Conservation (phyloP, 2,888 invertebrate genomes). For the Antheraea assamensis region DNA sequence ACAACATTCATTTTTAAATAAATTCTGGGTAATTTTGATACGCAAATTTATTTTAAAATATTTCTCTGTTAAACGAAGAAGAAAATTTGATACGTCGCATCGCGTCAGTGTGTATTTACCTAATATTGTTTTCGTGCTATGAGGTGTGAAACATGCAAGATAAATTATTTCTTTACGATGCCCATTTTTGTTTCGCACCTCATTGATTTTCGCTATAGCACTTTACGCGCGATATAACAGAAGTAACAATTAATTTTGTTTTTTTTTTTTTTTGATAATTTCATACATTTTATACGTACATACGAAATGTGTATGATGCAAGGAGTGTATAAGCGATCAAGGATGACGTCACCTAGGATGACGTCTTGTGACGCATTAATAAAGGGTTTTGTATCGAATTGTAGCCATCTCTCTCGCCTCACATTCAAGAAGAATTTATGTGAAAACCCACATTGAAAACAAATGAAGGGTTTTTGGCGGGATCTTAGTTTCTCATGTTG, state of each 20-base stretch:
- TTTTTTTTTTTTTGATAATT: not conserved
- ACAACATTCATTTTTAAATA: too few species aligned
- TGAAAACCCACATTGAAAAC: too few species aligned
- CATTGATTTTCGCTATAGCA: not conserved
- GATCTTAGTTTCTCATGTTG: too few species aligned
- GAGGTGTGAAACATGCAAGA: constrained; percentile 1
- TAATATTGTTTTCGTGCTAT: not conserved
- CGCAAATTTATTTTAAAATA: not conserved
- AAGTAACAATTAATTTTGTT: not conserved
- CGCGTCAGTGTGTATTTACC: not conserved
- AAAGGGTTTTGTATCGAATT: too few species aligned
- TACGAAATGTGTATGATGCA: not conserved
- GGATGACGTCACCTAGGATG: not conserved
- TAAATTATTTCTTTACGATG: constrained; percentile 5
- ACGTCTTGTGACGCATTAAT: too few species aligned
- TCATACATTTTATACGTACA: too few species aligned
- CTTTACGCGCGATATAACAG: constrained; percentile 1
- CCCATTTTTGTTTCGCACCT: not conserved
- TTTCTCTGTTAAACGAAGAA: not conserved
- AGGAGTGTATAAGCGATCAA: not conserved
- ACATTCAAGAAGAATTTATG: too few species aligned
- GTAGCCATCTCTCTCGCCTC: too few species aligned
- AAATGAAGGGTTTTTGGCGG: too few species aligned
- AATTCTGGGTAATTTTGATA: too few species aligned
- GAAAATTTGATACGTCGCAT: not conserved